These are phyloP conservation scores for Stictonetta naevosa DNA, from an alignment of 2,113 vertebrate genomes.

Conservation along the genomic window DNA sequence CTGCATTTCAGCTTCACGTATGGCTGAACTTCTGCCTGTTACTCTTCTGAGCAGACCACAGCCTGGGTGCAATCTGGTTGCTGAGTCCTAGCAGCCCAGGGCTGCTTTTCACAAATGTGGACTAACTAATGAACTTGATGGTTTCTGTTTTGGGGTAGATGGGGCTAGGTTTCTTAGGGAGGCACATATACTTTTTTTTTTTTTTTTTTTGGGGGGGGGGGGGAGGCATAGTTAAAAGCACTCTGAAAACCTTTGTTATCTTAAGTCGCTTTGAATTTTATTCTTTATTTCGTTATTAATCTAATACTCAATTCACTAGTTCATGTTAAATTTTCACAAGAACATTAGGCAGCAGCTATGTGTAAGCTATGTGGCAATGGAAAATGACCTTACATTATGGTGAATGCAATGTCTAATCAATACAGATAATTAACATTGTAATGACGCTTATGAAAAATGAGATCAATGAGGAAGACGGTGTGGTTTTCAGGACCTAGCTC, in stretches of 20 bases:
- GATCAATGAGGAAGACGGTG: accelerated
- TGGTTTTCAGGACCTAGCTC: neutral
- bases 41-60: neutral
- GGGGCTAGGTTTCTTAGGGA: neutral
- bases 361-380: accelerated
- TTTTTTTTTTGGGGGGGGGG: neutral
- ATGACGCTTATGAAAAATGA: neutral
- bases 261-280: neutral
- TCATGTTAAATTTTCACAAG: neutral
- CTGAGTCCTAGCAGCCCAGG: neutral
- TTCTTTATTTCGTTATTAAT: neutral
- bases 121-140: neutral
- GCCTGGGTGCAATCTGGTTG: neutral
- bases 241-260: neutral
- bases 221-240: too few relatives aligned
- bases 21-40: neutral
- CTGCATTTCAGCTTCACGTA: accelerated
- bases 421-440: neutral
- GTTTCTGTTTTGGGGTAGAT: neutral
- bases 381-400: neutral
- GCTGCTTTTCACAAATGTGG: accelerated
- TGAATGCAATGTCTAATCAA: neutral
- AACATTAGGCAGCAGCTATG: neutral
- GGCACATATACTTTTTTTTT: accelerated
- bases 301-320: neutral